Evolutionary conservation across 2,888 invertebrate species (phyloP).

Genomic region (Drosophila recens): DNA sequence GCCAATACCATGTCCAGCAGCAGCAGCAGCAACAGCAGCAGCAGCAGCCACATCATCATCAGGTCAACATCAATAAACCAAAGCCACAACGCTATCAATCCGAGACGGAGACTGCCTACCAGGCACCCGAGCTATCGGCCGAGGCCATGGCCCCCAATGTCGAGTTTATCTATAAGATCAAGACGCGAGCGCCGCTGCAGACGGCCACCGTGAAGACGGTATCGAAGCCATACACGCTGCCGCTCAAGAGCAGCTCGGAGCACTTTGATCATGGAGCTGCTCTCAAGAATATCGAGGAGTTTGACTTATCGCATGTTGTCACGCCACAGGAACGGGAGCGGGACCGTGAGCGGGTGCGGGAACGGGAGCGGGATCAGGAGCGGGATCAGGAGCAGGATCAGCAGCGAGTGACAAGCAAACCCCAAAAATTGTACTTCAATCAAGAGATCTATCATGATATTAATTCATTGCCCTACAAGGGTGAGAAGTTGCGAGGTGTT

Average conservation of each 20-base stretch:
- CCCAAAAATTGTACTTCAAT: conserved; percentile 83
- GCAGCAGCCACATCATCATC: conserved; percentile 28
- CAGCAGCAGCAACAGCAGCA: conserved; percentile 31
- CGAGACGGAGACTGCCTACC: conserved; percentile 77
- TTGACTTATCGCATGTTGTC: conserved; percentile 83
- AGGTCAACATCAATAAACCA: background rate
- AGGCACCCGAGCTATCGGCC: conserved; percentile 61
- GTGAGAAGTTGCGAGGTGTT: conserved; percentile 69
- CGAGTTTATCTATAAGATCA: conserved; percentile 84
- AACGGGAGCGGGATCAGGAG: conserved; percentile 52
- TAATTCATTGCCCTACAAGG: conserved; percentile 83
- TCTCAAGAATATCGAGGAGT: conserved; percentile 83
- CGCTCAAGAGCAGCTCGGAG: conserved; percentile 68
- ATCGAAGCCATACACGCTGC: conserved; percentile 79
- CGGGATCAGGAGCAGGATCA: conserved; percentile 44
- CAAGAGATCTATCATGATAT: conserved; percentile 85
- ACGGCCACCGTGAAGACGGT: conserved; percentile 83
- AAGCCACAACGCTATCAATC: conserved; percentile 65
- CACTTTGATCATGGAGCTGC: conserved; percentile 84
- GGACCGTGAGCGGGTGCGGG: conserved; percentile 62
- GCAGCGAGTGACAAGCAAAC: conserved; percentile 60
- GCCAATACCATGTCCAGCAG: conserved; percentile 22
- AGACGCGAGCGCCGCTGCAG: conserved; percentile 82
- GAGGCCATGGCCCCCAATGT: conserved; percentile 83
- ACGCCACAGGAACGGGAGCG: conserved; percentile 69